Base-by-base conservation (phyloP, 2,888 invertebrate species). In the Spisula subtruncata region DNA sequence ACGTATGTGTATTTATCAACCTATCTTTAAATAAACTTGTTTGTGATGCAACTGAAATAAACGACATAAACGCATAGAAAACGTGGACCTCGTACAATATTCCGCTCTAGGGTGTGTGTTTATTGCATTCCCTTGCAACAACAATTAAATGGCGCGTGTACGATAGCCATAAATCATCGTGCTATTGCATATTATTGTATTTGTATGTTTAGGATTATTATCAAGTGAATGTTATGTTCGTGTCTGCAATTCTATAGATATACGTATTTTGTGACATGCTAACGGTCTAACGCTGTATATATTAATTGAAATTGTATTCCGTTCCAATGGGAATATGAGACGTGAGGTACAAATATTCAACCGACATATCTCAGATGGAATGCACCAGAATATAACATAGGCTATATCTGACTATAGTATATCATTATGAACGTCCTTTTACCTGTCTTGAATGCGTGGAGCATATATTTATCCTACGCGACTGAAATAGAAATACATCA, bases 1-100 rank as follows among this genome's bases (percentile, higher is more conserved):
- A n/a, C n/a, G n/a, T n/a, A n/a, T n/a, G n/a, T n/a, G n/a, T n/a
- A n/a, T n/a, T n/a, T n/a, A n/a, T n/a, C n/a, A n/a, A n/a, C n/a
- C n/a, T n/a, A n/a, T n/a, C n/a, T 35, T 88, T 46, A 80, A 51
- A 20, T 81, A 56, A 56, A 81, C 60, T 25, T 81, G 81, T 41
- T 79, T 41, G 41, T 41, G 41, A 41, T 41, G 41, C 41, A 41
- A 41, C 41, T 41, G 51, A 51, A 51, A 14, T 1, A 51, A 51
- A 51, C 12, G 14, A 10, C 5, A n/a, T n/a, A 41, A 51, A 51
- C 51, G 51, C 14, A 51, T 14, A 51, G 1, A 8, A 51, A n/a
- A n/a, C n/a, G n/a, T n/a, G n/a, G n/a, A n/a, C n/a, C n/a, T 51
- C 14, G 10, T 14, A 14, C 16, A 60, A 18, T n/a, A 29, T 25